phyloP scores from a whole-genome alignment of 2,888 invertebrate species.

The Zygaena filipendulae region DNA sequence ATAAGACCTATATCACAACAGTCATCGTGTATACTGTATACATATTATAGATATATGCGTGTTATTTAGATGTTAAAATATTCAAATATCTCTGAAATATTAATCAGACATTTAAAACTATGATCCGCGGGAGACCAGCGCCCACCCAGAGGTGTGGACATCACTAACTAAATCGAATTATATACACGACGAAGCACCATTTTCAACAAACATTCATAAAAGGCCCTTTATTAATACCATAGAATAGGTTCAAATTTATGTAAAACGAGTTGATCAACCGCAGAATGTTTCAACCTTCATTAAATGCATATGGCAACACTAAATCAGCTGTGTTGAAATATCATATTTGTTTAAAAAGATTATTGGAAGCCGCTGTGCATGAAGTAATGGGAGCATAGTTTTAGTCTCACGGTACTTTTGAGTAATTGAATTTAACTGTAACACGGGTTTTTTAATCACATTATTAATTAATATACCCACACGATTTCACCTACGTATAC shows the following conservation, averaged over 20 bases:
- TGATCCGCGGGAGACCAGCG: slow-evolving; percentile 54
- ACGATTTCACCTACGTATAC: too few species aligned
- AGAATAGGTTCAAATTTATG: slow-evolving; percentile 23
- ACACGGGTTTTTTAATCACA: too few species aligned
- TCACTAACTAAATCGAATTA: slow-evolving; percentile 55
- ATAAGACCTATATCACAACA: too few species aligned
- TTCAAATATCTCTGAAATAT: too few species aligned
- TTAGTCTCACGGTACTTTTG: slow-evolving; percentile 8
- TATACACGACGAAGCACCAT: slow-evolving; percentile 25
- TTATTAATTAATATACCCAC: too few species aligned
- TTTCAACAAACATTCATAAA: slow-evolving; percentile 12
- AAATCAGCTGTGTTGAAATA: slow-evolving; percentile 37
- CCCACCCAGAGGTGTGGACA: slow-evolving; percentile 64
- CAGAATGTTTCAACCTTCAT: slow-evolving; percentile 4
- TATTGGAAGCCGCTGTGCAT: slow-evolving; percentile 37
- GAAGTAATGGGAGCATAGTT: too few species aligned
- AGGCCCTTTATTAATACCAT: slow-evolving; percentile 13
- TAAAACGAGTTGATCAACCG: slow-evolving; percentile 5
- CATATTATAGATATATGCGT: too few species aligned
- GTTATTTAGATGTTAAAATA: too few species aligned
- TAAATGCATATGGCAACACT: slow-evolving; percentile 19
- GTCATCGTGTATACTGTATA: too few species aligned
- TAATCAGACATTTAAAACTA: slow-evolving; percentile 41
- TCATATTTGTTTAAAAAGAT: slow-evolving; percentile 34
- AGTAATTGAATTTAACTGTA: too few species aligned